Evolutionary conservation across 2,113 vertebrate genomes (phyloP), one percentile per base, ranked within the genome.

Genomic region (Ptychochromis oligacanthus): DNA sequence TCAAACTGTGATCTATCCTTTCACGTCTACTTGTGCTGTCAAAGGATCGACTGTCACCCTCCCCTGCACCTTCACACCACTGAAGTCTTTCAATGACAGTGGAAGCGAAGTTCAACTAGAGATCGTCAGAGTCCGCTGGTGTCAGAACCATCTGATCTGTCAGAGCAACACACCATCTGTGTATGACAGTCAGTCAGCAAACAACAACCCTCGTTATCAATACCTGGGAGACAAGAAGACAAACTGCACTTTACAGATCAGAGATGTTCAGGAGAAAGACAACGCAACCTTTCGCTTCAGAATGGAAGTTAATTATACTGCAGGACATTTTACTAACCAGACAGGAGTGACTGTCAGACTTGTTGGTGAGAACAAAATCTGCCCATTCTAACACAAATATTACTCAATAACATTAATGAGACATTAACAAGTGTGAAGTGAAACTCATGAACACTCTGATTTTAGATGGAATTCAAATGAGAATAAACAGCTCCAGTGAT

Each of bases 171-270:
- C 0, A 1, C 82, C 70, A 0, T 75, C 83, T 54, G 88, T 91
- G 59, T 90, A 43, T 12, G 85, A 91, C 83, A 93, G 85, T 2
- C 0, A 9, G 0, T 10, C 3, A 15, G 0, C 1, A 1, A 11
- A 0, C 1, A 28, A 0, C 10, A 0, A 14, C 52, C 2, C 31
- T 56, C 83, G 62, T 2, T 88, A 81, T 61, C 13, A 4, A 17
- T 93, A 91, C 75, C 80, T 90, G 76, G 91, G 90, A 79, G 88
- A 91, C 83, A 12, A 0, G 67, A 2, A 13, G 43, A 18, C 28
- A 78, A 81, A 83, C 81, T 91, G 90, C 49, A 81, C 87, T 1
- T 59, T 93, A 56, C 87, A 79, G 87, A 90, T 91, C 88, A n/a
- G 2, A 43, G 2, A 70, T 2, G 0, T 88, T 3, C 22, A 22